A percentile compares a stretch with the other conserved stretches of the same genome.
Evolutionary conservation across 2,113 vertebrate species (phyloP).

Genomic region (Phasianus colchicus): DNA sequence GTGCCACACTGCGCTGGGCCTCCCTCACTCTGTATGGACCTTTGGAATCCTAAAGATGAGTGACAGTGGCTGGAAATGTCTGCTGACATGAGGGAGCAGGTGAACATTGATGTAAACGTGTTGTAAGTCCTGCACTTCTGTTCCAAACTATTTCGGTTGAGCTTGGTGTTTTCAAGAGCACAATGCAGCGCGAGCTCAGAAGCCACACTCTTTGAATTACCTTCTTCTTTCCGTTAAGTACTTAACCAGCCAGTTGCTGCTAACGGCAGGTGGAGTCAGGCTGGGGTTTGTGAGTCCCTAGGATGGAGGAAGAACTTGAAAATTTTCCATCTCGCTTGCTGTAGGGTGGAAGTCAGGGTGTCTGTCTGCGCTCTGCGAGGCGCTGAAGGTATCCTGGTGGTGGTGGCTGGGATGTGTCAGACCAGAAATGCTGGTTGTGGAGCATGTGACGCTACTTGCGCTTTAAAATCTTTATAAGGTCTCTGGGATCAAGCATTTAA

Average conservation of each 20-base stretch:
- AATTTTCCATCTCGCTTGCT: neutral
- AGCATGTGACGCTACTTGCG: accelerated
- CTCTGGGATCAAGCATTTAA: neutral
- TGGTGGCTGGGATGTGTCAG: neutral
- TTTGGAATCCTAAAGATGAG: neutral
- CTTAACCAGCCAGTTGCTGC: accelerated
- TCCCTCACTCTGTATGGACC: neutral
- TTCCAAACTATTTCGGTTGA: neutral
- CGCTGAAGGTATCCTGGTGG: neutral
- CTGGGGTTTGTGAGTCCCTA: neutral
- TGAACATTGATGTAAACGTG: neutral
- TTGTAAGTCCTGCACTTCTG: neutral
- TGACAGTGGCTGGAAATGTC: neutral
- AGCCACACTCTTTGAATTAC: accelerated
- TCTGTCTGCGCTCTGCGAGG: neutral
- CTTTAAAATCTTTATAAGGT: neutral
- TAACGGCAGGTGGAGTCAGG: neutral
- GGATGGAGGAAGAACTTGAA: neutral
- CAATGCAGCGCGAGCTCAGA: neutral
- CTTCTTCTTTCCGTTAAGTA: neutral
- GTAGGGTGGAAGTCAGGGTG: neutral
- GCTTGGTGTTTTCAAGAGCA: too few species aligned
- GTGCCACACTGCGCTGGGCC: neutral
- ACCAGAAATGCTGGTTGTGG: constrained; percentile 66
- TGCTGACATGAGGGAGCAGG: neutral